phyloP scores from a whole-genome alignment of 2,888 invertebrate species.

The Clunio marinus region DNA sequence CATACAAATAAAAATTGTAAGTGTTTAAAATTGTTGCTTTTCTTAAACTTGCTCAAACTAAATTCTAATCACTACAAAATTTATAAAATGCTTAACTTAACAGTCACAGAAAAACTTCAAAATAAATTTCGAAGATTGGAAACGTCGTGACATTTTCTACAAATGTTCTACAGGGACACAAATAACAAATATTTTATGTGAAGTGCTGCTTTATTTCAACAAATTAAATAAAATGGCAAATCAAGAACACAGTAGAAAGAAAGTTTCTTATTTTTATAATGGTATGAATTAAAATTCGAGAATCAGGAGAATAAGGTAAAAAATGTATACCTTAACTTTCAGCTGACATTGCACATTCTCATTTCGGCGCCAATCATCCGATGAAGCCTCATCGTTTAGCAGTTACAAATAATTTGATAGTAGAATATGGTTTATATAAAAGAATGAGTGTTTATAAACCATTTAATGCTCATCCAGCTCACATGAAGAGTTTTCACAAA shows the following conservation, averaged over 20 bases:
- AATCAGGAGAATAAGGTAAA: not conserved
- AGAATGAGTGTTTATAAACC: slow-evolving; percentile 7
- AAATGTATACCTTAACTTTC: not conserved
- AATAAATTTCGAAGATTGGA: too few species aligned
- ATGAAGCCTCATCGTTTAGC: not conserved
- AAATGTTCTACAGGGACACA: too few species aligned
- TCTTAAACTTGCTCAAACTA: too few species aligned
- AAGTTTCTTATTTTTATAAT: slow-evolving; percentile 10
- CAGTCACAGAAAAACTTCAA: too few species aligned
- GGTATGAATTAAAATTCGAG: not conserved
- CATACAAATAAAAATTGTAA: too few species aligned
- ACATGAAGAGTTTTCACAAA: not conserved
- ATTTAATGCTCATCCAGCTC: not conserved
- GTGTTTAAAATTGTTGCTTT: too few species aligned
- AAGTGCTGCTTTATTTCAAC: too few species aligned
- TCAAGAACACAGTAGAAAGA: not conserved
- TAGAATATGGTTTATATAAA: slow-evolving; percentile 12
- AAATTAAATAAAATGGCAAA: too few species aligned
- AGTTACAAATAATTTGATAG: not conserved
- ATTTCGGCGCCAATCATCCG: slow-evolving; percentile 1
- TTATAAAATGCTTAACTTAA: too few species aligned
- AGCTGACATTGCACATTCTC: not conserved
- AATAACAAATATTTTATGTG: too few species aligned
- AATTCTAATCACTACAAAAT: too few species aligned
- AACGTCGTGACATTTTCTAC: too few species aligned